Percentiles rank a stretch among this genome's conserved stretches.
Conservation (phyloP, 2,797 vertebrate species). For the Sebastolobus altivelis region DNA sequence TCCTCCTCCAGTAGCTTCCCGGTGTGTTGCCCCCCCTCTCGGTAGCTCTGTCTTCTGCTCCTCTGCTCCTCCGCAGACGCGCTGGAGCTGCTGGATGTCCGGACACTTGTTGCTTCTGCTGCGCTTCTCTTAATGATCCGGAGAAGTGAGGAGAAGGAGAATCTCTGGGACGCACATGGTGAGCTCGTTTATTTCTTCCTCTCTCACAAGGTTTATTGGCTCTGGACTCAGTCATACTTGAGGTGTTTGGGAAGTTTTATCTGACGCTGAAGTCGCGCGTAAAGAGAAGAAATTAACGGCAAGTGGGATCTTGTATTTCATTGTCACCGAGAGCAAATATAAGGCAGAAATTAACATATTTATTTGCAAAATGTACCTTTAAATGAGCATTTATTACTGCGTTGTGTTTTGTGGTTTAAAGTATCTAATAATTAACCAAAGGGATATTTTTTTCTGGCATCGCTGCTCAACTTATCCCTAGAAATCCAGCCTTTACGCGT, state of each 20-base stretch:
- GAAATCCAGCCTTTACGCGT: accelerated
- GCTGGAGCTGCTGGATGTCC: constrained; percentile 62
- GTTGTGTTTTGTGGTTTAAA: neutral
- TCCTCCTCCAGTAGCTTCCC: constrained; percentile 4
- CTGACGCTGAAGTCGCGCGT: constrained; percentile 3
- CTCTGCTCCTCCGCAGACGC: constrained; percentile 48
- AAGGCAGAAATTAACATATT: neutral
- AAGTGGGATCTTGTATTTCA: neutral
- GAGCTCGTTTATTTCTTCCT: constrained; percentile 44
- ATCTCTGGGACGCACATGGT: constrained; percentile 84
- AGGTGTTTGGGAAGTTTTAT: neutral
- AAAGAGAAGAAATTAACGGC: neutral
- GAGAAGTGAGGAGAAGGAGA: constrained; percentile 58
- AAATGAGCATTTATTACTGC: accelerated
- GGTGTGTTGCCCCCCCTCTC: constrained; percentile 52
- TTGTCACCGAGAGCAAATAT: neutral
- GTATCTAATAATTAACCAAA: neutral
- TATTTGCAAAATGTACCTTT: neutral
- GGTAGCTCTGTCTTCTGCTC: constrained; percentile 28
- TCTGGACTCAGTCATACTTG: neutral
- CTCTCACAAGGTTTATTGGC: neutral
- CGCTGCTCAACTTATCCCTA: neutral
- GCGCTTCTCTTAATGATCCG: constrained; percentile 63
- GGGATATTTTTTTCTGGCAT: neutral
- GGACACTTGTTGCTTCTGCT: constrained; percentile 67